Conservation (phyloP, 2,113 vertebrate genomes). For the Colinus virginianus region DNA sequence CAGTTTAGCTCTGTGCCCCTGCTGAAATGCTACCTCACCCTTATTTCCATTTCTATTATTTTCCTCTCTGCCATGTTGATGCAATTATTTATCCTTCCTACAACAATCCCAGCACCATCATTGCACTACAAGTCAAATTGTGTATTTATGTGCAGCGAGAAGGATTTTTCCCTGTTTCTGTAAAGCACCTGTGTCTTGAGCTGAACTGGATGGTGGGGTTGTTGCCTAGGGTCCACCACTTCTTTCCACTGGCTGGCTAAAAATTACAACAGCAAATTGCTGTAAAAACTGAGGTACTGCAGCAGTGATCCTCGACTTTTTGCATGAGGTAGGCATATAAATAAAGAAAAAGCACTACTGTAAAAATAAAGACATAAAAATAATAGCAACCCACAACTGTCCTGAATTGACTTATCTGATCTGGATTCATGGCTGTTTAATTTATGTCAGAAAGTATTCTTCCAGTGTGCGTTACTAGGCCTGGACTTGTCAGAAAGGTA, state of each 20-base stretch:
- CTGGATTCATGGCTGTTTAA: not conserved
- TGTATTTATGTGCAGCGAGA: accelerated
- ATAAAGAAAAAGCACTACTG: not conserved
- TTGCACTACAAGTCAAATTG: accelerated
- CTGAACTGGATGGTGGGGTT: no score
- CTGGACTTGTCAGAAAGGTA: not conserved
- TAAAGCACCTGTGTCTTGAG: not conserved
- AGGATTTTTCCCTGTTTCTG: not conserved
- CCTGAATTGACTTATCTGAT: not conserved
- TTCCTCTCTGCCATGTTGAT: not conserved
- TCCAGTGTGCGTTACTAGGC: not conserved
- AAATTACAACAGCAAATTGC: not conserved
- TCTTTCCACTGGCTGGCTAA: not conserved
- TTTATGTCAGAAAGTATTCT: not conserved
- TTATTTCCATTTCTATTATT: not conserved
- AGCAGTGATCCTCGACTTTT: not conserved
- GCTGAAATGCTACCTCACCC: not conserved
- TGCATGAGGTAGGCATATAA: accelerated
- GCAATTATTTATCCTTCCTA: not conserved
- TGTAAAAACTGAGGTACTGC: not conserved
- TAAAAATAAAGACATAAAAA: not conserved
- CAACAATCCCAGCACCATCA: not conserved
- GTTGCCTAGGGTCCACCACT: accelerated
- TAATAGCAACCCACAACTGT: not conserved
- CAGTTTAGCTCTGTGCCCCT: not conserved